Conservation (phyloP, 2,113 vertebrate genomes). For the Rhynchomys soricoides region DNA sequence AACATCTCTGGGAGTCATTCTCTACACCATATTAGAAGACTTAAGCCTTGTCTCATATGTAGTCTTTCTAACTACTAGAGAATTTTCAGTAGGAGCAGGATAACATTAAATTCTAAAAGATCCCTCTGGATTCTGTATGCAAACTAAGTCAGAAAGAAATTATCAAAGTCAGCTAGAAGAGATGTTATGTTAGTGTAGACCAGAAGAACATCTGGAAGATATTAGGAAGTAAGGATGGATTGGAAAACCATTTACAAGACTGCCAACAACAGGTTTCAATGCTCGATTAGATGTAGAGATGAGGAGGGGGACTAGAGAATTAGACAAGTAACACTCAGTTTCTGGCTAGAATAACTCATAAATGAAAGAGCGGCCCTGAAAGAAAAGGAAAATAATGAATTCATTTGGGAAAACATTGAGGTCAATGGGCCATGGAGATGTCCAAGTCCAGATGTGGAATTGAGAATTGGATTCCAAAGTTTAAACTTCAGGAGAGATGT, state of each 20-base stretch:
- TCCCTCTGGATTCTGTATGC: background rate
- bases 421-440: conserved; percentile 33
- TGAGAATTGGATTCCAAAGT: background rate
- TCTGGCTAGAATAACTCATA: background rate
- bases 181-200: background rate
- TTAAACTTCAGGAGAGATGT: conserved; percentile 29
- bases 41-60: background rate
- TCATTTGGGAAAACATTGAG: conserved; percentile 2
- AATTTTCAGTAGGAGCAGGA: background rate
- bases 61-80: background rate
- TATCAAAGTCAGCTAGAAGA: background rate
- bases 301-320: background rate
- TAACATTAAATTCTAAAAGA: conserved; percentile 1
- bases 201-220: conserved; percentile 35
- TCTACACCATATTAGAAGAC: background rate
- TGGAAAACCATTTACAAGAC: conserved; percentile 3
- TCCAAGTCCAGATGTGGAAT: background rate
- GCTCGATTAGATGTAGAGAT: background rate
- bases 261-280: background rate
- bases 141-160: conserved; percentile 37
- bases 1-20: background rate
- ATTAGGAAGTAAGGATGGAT: background rate
- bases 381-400: background rate
- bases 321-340: background rate
- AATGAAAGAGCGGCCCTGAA: background rate